These are phyloP conservation scores for Merluccius polli DNA, from an alignment of 2,797 vertebrate genomes.

Conservation along the genomic window DNA sequence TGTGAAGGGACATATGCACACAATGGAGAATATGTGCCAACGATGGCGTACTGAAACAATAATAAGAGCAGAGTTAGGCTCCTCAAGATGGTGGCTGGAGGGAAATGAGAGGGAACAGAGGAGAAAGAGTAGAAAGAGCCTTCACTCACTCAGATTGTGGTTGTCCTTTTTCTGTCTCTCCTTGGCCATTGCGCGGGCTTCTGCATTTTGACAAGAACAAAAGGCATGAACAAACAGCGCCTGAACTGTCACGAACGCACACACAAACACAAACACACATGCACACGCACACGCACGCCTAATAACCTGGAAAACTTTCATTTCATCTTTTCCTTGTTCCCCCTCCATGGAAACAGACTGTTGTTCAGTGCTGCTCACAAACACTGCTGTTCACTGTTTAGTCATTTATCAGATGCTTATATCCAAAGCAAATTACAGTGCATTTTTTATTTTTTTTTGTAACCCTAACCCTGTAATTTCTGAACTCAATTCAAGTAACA, in stretches of 20 bases:
- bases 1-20: background rate
- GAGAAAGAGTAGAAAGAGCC: background rate
- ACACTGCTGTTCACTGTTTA: background rate
- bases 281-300: background rate
- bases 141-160: constrained; percentile 94
- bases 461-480: background rate
- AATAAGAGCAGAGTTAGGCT: background rate
- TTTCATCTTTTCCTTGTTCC: background rate
- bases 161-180: constrained; percentile 99
- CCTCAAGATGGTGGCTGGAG: background rate
- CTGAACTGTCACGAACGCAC: constrained; percentile 1
- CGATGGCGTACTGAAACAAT: background rate
- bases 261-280: background rate
- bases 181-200: constrained; percentile 90
- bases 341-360: background rate
- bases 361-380: background rate
- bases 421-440: background rate
- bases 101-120: background rate
- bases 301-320: background rate
- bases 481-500: background rate
- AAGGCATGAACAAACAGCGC: constrained; percentile 48
- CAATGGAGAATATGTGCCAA: background rate
- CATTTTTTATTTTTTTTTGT: background rate
- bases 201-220: constrained; percentile 79
- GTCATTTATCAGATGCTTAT: background rate